Conservation (phyloP, 92 coral and sea anemone genomes). For the Heteractis magnifica region DNA sequence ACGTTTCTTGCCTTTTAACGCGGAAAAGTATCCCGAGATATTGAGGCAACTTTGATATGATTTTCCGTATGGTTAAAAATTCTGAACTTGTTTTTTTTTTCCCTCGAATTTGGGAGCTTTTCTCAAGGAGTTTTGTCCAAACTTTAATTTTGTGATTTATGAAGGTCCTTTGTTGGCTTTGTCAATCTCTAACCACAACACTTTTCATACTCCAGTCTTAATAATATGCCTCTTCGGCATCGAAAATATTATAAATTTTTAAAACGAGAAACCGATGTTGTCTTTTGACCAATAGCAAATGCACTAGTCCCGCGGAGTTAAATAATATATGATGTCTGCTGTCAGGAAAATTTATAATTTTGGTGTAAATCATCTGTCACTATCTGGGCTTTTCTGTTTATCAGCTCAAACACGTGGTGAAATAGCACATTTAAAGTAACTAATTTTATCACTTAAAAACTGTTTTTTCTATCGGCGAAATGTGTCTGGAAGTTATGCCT, state of each 20-base stretch:
- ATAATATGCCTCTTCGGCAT: neutral
- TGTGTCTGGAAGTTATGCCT: neutral
- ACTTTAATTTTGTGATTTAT: neutral
- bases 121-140: neutral
- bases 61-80: neutral
- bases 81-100: neutral
- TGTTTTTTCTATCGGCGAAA: neutral
- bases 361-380: neutral
- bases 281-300: neutral
- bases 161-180: neutral
- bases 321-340: neutral
- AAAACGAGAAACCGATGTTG: neutral
- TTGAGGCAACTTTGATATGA: neutral
- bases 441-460: too few species aligned
- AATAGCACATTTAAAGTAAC: too few species aligned
- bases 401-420: neutral
- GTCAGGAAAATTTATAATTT: neutral
- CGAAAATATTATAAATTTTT: neutral
- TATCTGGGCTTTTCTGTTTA: neutral
- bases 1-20: neutral
- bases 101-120: neutral
- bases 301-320: neutral
- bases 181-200: slow-evolving; percentile 24
- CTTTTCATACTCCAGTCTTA: neutral
- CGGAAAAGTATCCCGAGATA: neutral